Evolutionary conservation across 1,140 invertebrate species (phyloP), one percentile per base, ranked within the genome.

Genomic region (Achatina immaculata): DNA sequence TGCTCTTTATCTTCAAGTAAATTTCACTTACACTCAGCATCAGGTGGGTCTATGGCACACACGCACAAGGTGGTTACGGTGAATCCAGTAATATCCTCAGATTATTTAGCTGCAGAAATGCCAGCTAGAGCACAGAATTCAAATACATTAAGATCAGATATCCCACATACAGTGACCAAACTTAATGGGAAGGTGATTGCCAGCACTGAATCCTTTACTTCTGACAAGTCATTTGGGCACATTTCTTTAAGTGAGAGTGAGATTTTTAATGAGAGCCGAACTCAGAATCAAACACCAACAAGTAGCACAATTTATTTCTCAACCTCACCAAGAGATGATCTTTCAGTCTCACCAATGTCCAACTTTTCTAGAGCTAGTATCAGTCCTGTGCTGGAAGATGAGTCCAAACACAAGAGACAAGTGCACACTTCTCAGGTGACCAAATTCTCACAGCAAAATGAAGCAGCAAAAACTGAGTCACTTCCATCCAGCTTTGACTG

Each of bases 401-500:
- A 36, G 1, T 1, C 9, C 4, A 2, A 19, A 19, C 0, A 38
- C 1, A 43, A 40, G 16, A 76, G 38, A 65, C 16, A 11, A 0
- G 11, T 6, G 24, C 1, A 6, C 2, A 14, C 3, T 48, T 31
- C 71, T 19, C 0, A 69, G n/a, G 68, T 11, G 21, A 69, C 9
- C 19, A 28, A 1, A 42, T 45, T 34, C 31, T 7, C 43, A n/a
- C 71, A 73, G n/a, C 19, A 48, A 1, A n/a, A 34, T 21, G 11
- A 40, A 21, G n/a, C 38, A 16, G 31, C 62, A 19, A 51, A 80
- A 71, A 72, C 76, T 36, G 43, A 51, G 24, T 83, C 84, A 1
- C 69, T 85, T 16, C 84, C 84, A 16, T 80, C 82, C 6, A 85
- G 84, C 51, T 82, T 82, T 66, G 82, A 83, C 55, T 79, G 79